A percentile compares a stretch with the other conserved stretches of the same genome.
Evolutionary conservation across 2,888 invertebrate species (phyloP).

Genomic region (Leptarthrus brevirostris): DNA sequence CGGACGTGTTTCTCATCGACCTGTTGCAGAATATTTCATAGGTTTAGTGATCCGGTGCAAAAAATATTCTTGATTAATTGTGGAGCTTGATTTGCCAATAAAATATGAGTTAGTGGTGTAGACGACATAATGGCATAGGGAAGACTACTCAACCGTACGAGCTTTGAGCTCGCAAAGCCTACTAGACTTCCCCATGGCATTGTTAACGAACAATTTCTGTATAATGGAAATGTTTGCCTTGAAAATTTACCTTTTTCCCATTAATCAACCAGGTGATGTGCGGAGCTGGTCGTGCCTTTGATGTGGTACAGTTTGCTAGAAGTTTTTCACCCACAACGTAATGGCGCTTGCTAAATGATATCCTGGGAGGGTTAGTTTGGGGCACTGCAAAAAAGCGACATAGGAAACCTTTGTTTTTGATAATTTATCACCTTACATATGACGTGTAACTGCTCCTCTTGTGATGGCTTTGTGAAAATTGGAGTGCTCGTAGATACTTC

Average conservation of each 20-base stretch:
- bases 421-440: slow-evolving; percentile 74
- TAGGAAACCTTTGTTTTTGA: not conserved
- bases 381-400: slow-evolving; percentile 67
- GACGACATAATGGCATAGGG: not conserved
- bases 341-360: slow-evolving; percentile 73
- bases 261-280: slow-evolving; percentile 80
- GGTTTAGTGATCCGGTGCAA: slow-evolving; percentile 2
- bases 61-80: slow-evolving; percentile 36
- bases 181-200: not conserved
- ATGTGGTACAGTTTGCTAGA: slow-evolving; percentile 77
- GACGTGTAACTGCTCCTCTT: slow-evolving; percentile 80
- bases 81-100: not conserved
- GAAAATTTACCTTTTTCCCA: slow-evolving; percentile 72
- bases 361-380: slow-evolving; percentile 73
- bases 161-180: not conserved
- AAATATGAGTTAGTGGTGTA: not conserved
- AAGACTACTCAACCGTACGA: not conserved
- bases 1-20: slow-evolving; percentile 66
- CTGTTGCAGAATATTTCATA: slow-evolving; percentile 57
- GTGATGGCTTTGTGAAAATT: slow-evolving; percentile 83
- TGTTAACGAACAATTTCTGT: slow-evolving; percentile 9
- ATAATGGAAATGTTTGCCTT: slow-evolving; percentile 19
- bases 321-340: slow-evolving; percentile 73
- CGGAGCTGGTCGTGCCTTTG: slow-evolving; percentile 75
- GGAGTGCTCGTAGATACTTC: slow-evolving; percentile 85